Evolutionary conservation across 2,113 vertebrate genomes (phyloP).

Genomic region (Poeciliopsis occidentalis): DNA sequence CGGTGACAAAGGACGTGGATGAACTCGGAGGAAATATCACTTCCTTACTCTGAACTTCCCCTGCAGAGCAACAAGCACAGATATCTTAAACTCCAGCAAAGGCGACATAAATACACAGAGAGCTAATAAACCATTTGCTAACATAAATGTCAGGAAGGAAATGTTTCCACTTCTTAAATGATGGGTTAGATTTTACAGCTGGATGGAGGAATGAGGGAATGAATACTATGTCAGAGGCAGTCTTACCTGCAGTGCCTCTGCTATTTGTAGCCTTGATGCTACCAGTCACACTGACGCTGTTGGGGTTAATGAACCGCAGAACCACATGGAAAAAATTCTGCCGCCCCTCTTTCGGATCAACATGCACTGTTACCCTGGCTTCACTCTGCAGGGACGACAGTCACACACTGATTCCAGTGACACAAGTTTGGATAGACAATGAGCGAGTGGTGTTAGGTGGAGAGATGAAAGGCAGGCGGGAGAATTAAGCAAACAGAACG

Average conservation of each 20-base stretch:
- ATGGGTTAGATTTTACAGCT: slow-evolving; percentile 31
- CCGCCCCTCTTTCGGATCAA: slow-evolving; percentile 82
- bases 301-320: slow-evolving; percentile 89
- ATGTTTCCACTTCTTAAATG: neutral
- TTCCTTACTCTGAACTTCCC: slow-evolving; percentile 83
- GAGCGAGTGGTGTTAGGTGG: slow-evolving; percentile 14
- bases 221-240: slow-evolving; percentile 27
- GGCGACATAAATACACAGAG: neutral
- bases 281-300: slow-evolving; percentile 76
- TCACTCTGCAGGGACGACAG: slow-evolving; percentile 86
- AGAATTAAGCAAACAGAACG: slow-evolving; percentile 14
- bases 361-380: slow-evolving; percentile 88
- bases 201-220: neutral
- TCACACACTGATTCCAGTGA: slow-evolving; percentile 43
- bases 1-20: slow-evolving; percentile 86
- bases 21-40: slow-evolving; percentile 86
- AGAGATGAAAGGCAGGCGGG: slow-evolving; percentile 30
- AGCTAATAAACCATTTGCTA: neutral
- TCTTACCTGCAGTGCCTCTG: slow-evolving; percentile 83
- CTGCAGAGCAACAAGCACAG: slow-evolving; percentile 68
- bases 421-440: slow-evolving; percentile 28
- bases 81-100: slow-evolving; percentile 4
- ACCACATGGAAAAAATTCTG: slow-evolving; percentile 82
- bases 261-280: slow-evolving; percentile 80
- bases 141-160: neutral